phyloP scores from a whole-genome alignment of 2,888 invertebrate species.

The Xestoiulus laeticollis region DNA sequence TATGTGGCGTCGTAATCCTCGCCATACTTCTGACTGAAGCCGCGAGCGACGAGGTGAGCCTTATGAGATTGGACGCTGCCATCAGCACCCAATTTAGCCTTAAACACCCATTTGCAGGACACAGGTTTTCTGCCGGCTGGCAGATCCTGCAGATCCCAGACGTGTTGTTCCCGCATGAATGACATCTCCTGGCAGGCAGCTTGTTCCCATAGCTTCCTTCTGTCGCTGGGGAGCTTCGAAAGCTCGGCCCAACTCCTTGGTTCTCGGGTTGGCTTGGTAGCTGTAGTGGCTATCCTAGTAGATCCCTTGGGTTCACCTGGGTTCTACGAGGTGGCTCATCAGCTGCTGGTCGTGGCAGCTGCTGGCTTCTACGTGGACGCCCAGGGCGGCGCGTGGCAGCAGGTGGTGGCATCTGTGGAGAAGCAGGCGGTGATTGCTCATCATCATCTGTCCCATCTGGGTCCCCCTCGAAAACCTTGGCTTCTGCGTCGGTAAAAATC shows the following conservation, averaged over 20 bases:
- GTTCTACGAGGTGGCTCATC: background rate
- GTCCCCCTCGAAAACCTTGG: background rate
- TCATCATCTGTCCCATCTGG: background rate
- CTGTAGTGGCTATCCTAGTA: background rate
- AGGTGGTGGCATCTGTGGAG: too few species aligned
- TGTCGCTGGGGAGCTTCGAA: background rate
- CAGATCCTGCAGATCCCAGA: background rate
- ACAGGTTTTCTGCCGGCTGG: background rate
- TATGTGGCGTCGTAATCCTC: constrained; percentile 45
- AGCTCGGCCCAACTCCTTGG: background rate
- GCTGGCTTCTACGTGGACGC: background rate
- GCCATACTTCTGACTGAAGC: constrained; percentile 49
- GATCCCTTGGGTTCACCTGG: background rate
- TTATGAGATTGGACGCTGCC: constrained; percentile 52
- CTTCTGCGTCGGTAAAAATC: too few species aligned
- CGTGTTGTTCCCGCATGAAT: background rate
- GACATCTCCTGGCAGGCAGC: background rate
- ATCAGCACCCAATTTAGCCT: constrained; percentile 55
- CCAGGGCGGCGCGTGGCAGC: too few species aligned
- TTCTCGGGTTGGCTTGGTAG: too few species aligned
- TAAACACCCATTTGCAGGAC: constrained; percentile 58
- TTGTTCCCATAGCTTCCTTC: background rate
- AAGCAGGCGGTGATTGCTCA: too few species aligned
- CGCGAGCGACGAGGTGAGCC: constrained; percentile 58
- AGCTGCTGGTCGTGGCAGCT: background rate